Conservation (phyloP, 2,888 invertebrate genomes). For the Zygogramma bicolorata region DNA sequence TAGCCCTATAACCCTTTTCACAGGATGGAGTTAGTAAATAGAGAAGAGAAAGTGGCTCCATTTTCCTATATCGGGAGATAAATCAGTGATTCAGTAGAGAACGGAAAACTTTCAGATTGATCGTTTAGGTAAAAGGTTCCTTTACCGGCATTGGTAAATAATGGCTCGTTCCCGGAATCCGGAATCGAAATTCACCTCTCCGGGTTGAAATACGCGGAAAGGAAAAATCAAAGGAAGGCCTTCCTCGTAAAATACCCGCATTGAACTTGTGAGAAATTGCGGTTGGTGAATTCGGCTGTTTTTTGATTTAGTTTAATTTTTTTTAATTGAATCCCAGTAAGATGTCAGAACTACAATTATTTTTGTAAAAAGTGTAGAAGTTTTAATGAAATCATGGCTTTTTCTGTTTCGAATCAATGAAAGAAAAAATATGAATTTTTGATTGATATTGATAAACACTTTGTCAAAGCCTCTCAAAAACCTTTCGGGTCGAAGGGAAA, state of each 20-base stretch:
- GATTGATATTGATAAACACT: no score
- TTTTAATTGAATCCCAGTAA: no score
- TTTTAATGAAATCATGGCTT: no score
- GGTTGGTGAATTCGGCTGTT: no score
- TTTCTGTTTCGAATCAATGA: no score
- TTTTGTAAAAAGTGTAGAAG: no score
- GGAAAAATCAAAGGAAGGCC: conserved; percentile 13
- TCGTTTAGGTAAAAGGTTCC: conserved; percentile 57
- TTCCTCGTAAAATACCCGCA: conserved; percentile 4
- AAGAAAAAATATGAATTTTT: no score
- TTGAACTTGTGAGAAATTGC: no score
- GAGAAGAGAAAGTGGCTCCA: conserved; percentile 39
- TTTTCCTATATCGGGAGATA: conserved; percentile 52
- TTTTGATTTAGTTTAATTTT: no score
- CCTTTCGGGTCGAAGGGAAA: no score
- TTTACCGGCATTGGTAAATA: conserved; percentile 52
- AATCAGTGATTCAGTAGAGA: conserved; percentile 56
- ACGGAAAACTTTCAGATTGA: conserved; percentile 54
- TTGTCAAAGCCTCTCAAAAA: no score
- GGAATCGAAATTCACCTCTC: conserved; percentile 50
- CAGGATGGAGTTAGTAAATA: conserved; percentile 23
- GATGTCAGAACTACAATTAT: no score
- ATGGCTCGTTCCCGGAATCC: conserved; percentile 51
- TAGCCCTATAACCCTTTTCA: conserved; percentile 24
- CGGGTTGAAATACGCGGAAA: conserved; percentile 20